Conservation (phyloP, 2,797 vertebrate genomes). For the Chloroceryle amazona region DNA sequence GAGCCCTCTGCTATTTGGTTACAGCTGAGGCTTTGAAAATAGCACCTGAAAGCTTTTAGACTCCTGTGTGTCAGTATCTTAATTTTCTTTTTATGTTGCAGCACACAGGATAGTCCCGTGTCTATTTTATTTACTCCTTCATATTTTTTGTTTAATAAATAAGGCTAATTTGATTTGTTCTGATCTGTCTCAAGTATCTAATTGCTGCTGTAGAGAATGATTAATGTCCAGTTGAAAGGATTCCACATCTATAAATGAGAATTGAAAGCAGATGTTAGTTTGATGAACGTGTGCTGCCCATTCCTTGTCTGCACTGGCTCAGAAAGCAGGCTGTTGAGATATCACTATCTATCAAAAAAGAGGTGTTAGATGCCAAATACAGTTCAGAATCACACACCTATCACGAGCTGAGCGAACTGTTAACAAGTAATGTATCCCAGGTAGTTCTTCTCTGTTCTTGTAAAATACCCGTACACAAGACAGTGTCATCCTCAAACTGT, state of each 20-base stretch:
- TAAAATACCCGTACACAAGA: not conserved
- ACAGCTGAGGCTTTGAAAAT: conserved; percentile 33
- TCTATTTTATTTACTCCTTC: not conserved
- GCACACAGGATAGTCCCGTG: not conserved
- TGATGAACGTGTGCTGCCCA: conserved; percentile 59
- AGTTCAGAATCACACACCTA: conserved; percentile 53
- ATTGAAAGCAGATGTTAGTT: conserved; percentile 80
- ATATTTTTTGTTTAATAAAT: conserved; percentile 43
- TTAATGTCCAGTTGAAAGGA: conserved; percentile 78
- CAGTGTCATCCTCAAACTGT: not conserved
- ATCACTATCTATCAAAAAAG: conserved; percentile 65
- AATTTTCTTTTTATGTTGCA: conserved; percentile 17
- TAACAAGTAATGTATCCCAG: conserved; percentile 49
- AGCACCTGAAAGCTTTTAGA: conserved; percentile 38
- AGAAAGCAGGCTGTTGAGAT: conserved; percentile 55
- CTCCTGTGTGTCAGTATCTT: not conserved
- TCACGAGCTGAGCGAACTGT: conserved; percentile 32
- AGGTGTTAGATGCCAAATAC: conserved; percentile 63
- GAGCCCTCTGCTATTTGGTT: conserved; percentile 40
- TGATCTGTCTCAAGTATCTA: conserved; percentile 59
- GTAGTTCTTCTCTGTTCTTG: conserved; percentile 19
- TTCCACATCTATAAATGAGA: conserved; percentile 70
- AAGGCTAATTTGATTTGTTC: conserved; percentile 66
- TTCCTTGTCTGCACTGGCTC: conserved; percentile 40
- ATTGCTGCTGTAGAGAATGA: conserved; percentile 73